A percentile compares a stretch with the other conserved stretches of the same genome.
Conservation (phyloP, 1,140 invertebrate genomes). For the Formica exsecta region DNA sequence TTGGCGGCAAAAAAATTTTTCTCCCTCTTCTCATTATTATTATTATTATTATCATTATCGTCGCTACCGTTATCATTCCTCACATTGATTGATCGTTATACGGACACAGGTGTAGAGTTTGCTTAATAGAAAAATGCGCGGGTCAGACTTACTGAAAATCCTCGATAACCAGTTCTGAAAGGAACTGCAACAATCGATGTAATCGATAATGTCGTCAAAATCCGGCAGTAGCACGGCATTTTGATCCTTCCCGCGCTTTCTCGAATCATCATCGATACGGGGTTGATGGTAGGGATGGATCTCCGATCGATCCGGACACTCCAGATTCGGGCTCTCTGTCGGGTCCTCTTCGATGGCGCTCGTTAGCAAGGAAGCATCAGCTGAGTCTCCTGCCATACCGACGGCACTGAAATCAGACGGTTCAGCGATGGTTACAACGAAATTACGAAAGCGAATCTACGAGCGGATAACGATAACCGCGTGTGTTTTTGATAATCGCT, state of each 20-base stretch:
- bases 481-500: neutral
- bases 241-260: neutral
- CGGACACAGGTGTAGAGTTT: neutral
- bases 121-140: neutral
- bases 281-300: neutral
- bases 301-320: neutral
- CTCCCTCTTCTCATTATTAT: neutral
- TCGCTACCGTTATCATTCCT: neutral
- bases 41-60: neutral
- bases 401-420: conserved; percentile 47
- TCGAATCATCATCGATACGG: neutral
- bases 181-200: conserved; percentile 1
- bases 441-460: neutral
- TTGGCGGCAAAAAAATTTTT: neutral
- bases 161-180: conserved; percentile 60
- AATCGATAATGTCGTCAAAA: conserved; percentile 41
- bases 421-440: conserved; percentile 9
- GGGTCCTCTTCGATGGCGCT: conserved; percentile 37
- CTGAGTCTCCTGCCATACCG: conserved; percentile 53
- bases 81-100: neutral
- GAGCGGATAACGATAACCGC: neutral
- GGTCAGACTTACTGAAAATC: conserved; percentile 67
- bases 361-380: conserved; percentile 46
- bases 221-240: conserved; percentile 11
- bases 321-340: conserved; percentile 20